Conservation (phyloP, 2,888 invertebrate species). For the Nudaria mundana region DNA sequence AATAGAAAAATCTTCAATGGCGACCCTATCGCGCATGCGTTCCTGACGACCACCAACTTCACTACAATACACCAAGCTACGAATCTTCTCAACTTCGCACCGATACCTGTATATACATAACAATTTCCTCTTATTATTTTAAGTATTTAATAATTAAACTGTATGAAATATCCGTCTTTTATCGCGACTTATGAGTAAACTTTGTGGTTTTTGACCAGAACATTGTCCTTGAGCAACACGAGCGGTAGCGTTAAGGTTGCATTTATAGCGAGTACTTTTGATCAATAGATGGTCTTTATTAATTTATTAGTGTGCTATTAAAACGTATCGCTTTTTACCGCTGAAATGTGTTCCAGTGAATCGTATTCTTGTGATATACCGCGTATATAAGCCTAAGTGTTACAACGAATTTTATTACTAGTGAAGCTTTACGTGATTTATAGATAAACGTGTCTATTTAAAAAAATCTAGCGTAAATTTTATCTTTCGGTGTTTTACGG, state of each 20-base stretch:
- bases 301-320: slow-evolving; percentile 74
- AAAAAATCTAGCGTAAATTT: slow-evolving; percentile 37
- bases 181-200: slow-evolving; percentile 17
- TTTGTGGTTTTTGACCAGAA: slow-evolving; percentile 20
- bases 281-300: slow-evolving; percentile 73
- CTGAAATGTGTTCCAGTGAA: slow-evolving; percentile 41
- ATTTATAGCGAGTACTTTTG: slow-evolving; percentile 53
- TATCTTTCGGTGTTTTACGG: slow-evolving; percentile 22
- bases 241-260: slow-evolving; percentile 24
- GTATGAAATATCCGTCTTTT: slow-evolving; percentile 71
- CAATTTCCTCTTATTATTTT: slow-evolving; percentile 61
- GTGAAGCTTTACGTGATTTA: slow-evolving; percentile 43
- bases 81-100: slow-evolving; percentile 69
- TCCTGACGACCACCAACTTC: slow-evolving; percentile 51
- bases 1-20: slow-evolving; percentile 59
- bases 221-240: slow-evolving; percentile 18
- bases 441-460: slow-evolving; percentile 40
- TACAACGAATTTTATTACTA: slow-evolving; percentile 49
- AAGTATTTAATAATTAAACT: slow-evolving; percentile 56
- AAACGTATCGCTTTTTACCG: slow-evolving; percentile 49
- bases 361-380: slow-evolving; percentile 48
- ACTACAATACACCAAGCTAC: slow-evolving; percentile 63
- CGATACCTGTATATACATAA: slow-evolving; percentile 74
- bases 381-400: slow-evolving; percentile 42
- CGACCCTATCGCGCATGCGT: slow-evolving; percentile 73